A percentile compares a stretch with the other conserved stretches of the same genome.
Conservation (phyloP, 2,888 invertebrate genomes). For the Lottia scabra region DNA sequence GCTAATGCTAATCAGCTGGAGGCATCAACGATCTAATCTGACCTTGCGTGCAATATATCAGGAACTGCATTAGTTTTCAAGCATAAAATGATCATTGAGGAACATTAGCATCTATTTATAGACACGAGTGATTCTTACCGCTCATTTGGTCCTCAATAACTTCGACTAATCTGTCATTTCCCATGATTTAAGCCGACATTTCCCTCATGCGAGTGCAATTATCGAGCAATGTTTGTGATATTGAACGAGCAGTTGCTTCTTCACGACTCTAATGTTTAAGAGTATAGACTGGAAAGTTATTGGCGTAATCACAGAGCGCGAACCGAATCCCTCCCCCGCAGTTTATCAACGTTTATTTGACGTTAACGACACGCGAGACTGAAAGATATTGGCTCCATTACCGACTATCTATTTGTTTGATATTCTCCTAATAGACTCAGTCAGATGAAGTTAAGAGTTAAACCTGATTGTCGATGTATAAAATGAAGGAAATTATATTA, state of each 20-base stretch:
- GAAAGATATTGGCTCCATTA: neutral
- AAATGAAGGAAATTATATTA: no score
- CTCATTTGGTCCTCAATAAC: neutral
- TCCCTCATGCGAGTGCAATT: neutral
- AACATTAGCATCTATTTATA: no score
- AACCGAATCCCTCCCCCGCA: slow-evolving; percentile 1
- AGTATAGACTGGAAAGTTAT: no score
- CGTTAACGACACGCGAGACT: slow-evolving; percentile 1
- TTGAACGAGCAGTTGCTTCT: neutral
- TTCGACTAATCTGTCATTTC: slow-evolving; percentile 3
- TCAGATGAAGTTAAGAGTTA: no score
- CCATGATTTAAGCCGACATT: neutral
- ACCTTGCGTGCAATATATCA: no score
- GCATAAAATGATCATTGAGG: no score
- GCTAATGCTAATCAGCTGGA: no score
- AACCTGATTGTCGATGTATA: no score
- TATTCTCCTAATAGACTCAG: neutral
- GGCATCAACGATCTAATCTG: no score
- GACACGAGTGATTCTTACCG: neutral
- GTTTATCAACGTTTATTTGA: neutral
- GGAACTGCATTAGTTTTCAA: no score
- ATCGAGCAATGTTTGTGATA: neutral
- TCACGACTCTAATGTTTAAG: neutral
- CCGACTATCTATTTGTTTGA: neutral
- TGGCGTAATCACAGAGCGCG: neutral